These are phyloP conservation scores for Cephus spinipes DNA, from an alignment of 2,888 invertebrate species.

Conservation along the genomic window DNA sequence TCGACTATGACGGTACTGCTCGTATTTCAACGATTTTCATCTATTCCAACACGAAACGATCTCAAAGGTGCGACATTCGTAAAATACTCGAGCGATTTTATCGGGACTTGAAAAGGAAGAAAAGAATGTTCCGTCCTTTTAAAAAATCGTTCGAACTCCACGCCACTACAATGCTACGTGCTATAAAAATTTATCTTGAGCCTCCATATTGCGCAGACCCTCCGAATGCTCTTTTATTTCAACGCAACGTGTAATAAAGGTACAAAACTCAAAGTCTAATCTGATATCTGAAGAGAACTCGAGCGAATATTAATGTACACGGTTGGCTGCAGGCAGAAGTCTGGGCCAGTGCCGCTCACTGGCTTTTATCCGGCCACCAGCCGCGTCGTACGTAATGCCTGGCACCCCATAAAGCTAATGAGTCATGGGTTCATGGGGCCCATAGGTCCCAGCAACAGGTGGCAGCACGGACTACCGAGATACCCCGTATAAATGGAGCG, in stretches of 20 bases:
- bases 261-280: constrained; percentile 34
- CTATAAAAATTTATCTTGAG: neutral
- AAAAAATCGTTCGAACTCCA: neutral
- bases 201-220: neutral
- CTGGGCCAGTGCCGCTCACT: constrained; percentile 28
- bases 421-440: constrained; percentile 36
- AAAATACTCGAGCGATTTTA: neutral
- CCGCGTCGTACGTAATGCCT: constrained; percentile 43
- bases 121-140: neutral
- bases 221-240: neutral
- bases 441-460: constrained; percentile 31
- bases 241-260: constrained; percentile 34
- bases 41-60: neutral
- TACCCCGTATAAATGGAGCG: constrained; percentile 19
- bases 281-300: constrained; percentile 47
- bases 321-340: constrained; percentile 38
- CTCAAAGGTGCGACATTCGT: neutral
- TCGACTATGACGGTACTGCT: neutral
- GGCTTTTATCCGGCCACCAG: constrained; percentile 41
- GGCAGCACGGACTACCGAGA: constrained; percentile 19
- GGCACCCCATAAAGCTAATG: constrained; percentile 52
- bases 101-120: neutral
- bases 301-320: constrained; percentile 48
- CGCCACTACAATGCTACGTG: neutral
- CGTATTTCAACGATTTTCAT: neutral